Evolutionary conservation across 92 coral and sea anemone species (phyloP).

Genomic region (Ricordea florida): DNA sequence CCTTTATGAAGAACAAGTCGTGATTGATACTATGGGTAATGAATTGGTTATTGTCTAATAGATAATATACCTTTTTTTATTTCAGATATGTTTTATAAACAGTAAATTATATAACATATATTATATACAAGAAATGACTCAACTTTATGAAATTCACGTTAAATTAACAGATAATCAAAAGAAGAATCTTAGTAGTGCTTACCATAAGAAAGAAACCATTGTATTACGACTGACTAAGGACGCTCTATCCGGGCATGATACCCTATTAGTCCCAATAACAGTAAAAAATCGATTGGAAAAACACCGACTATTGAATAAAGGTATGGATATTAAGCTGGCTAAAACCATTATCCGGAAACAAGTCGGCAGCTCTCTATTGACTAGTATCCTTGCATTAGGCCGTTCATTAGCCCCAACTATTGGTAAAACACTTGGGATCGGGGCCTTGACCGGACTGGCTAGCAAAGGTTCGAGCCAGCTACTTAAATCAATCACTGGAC

Average conservation of each 20-base stretch:
- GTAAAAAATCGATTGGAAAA: not conserved
- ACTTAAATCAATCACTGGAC: not conserved
- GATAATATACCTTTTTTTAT: too few species aligned
- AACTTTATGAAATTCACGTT: not conserved
- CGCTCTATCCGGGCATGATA: too few species aligned
- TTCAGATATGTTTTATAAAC: too few species aligned
- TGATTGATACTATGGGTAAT: too few species aligned
- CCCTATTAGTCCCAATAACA: too few species aligned
- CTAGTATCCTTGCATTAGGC: not conserved
- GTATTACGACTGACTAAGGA: not conserved
- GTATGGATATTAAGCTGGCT: not conserved
- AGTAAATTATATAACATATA: too few species aligned
- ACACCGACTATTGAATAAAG: not conserved
- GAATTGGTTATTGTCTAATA: too few species aligned
- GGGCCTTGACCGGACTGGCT: not conserved
- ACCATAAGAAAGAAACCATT: not conserved
- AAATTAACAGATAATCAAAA: not conserved
- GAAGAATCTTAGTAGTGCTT: not conserved
- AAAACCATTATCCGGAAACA: not conserved
- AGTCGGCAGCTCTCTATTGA: not conserved
- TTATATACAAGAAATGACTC: too few species aligned
- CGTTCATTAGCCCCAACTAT: not conserved
- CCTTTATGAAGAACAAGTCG: not conserved
- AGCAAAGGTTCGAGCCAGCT: not conserved
- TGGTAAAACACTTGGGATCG: not conserved